These are phyloP conservation scores for Myiozetetes cayanensis DNA, from an alignment of 2,113 vertebrate genomes.

Conservation along the genomic window DNA sequence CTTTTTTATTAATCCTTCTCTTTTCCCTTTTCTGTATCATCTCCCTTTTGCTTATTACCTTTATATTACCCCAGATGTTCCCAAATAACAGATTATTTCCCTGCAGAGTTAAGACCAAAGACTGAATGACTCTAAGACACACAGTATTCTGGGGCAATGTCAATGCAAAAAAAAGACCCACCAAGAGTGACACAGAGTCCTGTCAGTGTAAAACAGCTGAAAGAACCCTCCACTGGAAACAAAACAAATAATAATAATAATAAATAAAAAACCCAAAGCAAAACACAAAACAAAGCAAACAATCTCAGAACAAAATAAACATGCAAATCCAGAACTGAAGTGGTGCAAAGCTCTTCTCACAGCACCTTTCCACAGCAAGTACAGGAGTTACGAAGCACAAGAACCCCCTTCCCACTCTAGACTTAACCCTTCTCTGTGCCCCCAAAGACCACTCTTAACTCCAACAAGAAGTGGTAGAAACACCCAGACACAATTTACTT, in stretches of 20 bases:
- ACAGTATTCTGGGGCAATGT: not conserved
- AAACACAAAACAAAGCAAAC: not conserved
- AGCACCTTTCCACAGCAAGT: not conserved
- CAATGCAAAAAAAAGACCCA: not conserved
- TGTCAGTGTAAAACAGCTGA: not conserved
- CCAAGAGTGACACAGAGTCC: not conserved
- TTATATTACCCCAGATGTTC: not conserved
- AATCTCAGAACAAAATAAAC: not conserved
- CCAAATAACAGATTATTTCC: not conserved
- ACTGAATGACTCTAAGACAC: not conserved
- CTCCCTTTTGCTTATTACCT: not conserved
- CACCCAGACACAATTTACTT: not conserved
- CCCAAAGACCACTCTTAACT: not conserved
- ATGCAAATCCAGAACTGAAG: not conserved
- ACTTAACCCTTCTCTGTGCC: rapidly evolving
- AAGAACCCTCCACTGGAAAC: not conserved
- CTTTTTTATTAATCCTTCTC: not conserved
- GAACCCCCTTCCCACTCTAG: not conserved
- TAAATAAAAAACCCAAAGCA: rapidly evolving
- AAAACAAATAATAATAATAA: not conserved
- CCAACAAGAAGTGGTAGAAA: not conserved
- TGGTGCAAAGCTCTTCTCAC: not conserved
- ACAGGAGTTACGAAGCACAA: not conserved
- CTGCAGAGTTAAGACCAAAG: not conserved
- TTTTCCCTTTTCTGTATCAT: not conserved